A percentile compares a stretch with the other conserved stretches of the same genome.
phyloP scores from a whole-genome alignment of 2,888 invertebrate genomes.

The Drosophila picticornis region DNA sequence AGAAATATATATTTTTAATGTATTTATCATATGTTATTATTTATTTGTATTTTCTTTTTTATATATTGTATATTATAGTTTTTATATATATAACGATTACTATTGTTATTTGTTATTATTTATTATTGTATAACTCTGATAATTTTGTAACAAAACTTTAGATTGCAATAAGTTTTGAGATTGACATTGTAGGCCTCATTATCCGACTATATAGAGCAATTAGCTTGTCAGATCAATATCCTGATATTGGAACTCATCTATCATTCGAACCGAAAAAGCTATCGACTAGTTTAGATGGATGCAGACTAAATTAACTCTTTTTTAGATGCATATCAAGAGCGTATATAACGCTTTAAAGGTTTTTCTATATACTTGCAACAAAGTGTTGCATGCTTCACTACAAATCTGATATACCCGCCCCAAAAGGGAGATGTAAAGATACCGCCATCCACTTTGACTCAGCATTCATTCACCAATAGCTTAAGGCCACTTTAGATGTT shows the following conservation, averaged over 20 bases:
- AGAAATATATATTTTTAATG: background rate
- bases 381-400: background rate
- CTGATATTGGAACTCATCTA: background rate
- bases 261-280: background rate
- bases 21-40: too few species aligned
- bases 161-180: too few species aligned
- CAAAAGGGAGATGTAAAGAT: constrained; percentile 51
- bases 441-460: constrained; percentile 39
- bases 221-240: background rate
- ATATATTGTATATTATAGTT: too few species aligned
- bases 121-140: too few species aligned
- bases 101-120: too few species aligned
- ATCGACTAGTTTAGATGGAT: background rate
- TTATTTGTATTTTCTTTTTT: too few species aligned
- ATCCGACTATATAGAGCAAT: background rate
- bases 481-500: constrained; percentile 11
- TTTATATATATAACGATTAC: too few species aligned
- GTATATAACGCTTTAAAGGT: too few species aligned
- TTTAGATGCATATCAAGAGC: background rate
- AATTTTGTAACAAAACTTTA: too few species aligned
- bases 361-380: background rate
- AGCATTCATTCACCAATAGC: constrained; percentile 21
- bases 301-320: background rate
- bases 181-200: too few species aligned
- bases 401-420: background rate